Percentiles rank a stretch among this genome's conserved stretches.
Conservation (phyloP, 1,140 invertebrate genomes). For the Lepidostoma basale region DNA sequence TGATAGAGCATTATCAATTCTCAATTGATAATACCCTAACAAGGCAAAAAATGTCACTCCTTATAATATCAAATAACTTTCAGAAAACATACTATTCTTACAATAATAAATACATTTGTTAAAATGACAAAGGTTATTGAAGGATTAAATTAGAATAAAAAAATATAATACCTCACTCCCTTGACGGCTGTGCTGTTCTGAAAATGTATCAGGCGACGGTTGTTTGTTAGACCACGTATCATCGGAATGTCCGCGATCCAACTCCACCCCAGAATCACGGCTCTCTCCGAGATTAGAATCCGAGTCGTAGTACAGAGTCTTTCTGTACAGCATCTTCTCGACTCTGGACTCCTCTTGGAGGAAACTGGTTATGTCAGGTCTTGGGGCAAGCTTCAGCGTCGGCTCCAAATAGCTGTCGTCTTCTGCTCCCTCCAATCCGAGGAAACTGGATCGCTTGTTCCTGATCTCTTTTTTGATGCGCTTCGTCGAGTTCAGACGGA, state of each 20-base stretch:
- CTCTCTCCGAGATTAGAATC: constrained; percentile 65
- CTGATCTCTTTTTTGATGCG: constrained; percentile 85
- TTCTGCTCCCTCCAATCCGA: constrained; percentile 79
- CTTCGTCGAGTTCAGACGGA: constrained; percentile 80
- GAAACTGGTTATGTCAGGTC: constrained; percentile 80
- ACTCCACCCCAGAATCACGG: constrained; percentile 77
- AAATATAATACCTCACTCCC: constrained; percentile 67
- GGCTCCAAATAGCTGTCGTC: constrained; percentile 71
- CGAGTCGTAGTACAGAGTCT: constrained; percentile 64
- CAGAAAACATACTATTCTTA: too few species aligned
- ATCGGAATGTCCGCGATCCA: constrained; percentile 65
- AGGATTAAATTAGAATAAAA: background rate
- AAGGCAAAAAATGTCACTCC: too few species aligned
- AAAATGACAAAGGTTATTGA: too few species aligned
- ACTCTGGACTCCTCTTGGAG: constrained; percentile 79
- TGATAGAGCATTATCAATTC: too few species aligned
- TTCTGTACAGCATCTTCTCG: constrained; percentile 73
- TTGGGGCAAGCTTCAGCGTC: constrained; percentile 71
- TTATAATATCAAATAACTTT: too few species aligned
- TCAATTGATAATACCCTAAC: too few species aligned
- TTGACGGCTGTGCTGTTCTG: constrained; percentile 75
- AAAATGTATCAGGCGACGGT: constrained; percentile 64
- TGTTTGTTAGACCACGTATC: constrained; percentile 67
- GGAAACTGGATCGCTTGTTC: constrained; percentile 82
- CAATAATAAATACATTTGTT: too few species aligned